These are phyloP conservation scores for Villa cingulata DNA, from an alignment of 2,888 invertebrate genomes.

Conservation along the genomic window DNA sequence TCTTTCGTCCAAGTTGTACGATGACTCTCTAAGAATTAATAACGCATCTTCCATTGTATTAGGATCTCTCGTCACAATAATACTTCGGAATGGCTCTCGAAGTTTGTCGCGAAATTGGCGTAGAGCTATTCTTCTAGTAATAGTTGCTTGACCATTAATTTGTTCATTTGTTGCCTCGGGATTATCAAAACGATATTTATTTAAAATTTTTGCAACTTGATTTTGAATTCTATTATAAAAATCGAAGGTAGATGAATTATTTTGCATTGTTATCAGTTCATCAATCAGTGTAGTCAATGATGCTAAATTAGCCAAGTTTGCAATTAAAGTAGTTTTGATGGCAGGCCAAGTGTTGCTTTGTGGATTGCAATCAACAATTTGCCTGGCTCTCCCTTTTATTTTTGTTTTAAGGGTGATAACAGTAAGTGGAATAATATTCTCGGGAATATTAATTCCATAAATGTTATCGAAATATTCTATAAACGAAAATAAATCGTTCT, in stretches of 20 bases:
- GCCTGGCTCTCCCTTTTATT: too few species aligned
- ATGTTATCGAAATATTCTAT: too few species aligned
- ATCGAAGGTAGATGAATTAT: not conserved
- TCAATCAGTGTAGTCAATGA: not conserved
- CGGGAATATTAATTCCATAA: too few species aligned
- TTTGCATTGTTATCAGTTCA: not conserved
- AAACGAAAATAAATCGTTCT: too few species aligned
- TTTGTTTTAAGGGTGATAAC: too few species aligned
- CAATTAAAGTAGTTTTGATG: too few species aligned
- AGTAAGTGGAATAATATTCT: too few species aligned
- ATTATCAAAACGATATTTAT: not conserved
- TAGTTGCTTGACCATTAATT: not conserved
- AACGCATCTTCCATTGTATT: not conserved
- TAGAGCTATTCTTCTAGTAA: not conserved
- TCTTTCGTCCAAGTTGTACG: not conserved
- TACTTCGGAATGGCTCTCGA: not conserved
- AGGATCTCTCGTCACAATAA: not conserved
- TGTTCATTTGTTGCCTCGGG: not conserved
- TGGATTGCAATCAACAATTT: too few species aligned
- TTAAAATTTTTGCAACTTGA: not conserved
- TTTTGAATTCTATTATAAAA: not conserved
- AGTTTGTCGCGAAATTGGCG: not conserved
- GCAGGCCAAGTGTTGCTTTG: too few species aligned
- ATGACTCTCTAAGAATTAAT: not conserved
- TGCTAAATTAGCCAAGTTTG: not conserved